A percentile compares a stretch with the other conserved stretches of the same genome.
These are phyloP conservation scores for Deroplatys truncata DNA, from an alignment of 2,888 invertebrate genomes.

Conservation along the genomic window DNA sequence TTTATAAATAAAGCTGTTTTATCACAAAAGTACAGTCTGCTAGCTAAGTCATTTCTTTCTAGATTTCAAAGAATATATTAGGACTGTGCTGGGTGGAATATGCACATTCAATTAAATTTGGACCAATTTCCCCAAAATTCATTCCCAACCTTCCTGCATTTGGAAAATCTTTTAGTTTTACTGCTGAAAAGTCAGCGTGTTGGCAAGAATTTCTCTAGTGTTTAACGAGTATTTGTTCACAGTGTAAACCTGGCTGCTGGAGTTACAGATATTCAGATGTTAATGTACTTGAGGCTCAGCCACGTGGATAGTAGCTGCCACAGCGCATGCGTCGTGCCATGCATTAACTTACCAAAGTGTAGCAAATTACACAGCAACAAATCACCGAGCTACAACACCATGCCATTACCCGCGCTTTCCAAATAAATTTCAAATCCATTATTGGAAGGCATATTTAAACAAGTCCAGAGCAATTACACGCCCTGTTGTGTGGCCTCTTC, in stretches of 20 bases:
- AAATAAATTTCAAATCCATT: constrained; percentile 14
- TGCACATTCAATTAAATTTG: no score
- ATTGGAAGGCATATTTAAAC: background rate
- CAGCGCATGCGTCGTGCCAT: background rate
- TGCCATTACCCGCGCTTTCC: constrained; percentile 2
- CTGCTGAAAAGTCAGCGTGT: no score
- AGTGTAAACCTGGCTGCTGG: background rate
- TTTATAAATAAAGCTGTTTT: no score
- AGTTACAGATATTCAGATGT: background rate
- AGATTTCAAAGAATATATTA: no score
- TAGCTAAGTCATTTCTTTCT: no score
- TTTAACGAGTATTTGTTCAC: no score
- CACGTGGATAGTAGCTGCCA: background rate
- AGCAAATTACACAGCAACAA: constrained; percentile 17
- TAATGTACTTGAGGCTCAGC: background rate
- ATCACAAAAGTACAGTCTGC: no score
- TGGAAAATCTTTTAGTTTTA: no score
- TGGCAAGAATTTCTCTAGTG: no score
- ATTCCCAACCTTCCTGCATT: no score
- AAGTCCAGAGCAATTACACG: constrained; percentile 1
- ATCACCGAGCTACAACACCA: background rate
- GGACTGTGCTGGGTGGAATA: no score
- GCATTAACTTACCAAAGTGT: constrained; percentile 10
- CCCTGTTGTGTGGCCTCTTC: constrained; percentile 5
- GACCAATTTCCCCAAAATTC: no score